These are phyloP conservation scores for Theristicus caerulescens DNA, from an alignment of 2,113 vertebrate species.

Conservation along the genomic window DNA sequence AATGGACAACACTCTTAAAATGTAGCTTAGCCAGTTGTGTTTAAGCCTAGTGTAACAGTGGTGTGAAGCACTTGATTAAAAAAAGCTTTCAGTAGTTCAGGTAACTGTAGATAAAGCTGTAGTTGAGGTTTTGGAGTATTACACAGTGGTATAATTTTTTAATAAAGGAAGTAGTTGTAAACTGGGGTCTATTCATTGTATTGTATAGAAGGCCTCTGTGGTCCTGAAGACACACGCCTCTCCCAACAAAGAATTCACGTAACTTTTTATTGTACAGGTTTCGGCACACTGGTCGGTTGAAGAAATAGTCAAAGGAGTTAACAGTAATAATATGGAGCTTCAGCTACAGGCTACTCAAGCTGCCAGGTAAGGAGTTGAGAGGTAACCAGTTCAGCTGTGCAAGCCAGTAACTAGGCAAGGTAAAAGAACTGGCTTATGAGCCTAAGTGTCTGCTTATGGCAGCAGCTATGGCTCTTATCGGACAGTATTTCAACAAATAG, in stretches of 20 bases:
- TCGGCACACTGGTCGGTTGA: slow-evolving; percentile 86
- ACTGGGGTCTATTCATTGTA: rapidly evolving
- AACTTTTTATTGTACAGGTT: slow-evolving; percentile 61
- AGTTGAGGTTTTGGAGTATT: not conserved
- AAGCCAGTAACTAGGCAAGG: not conserved
- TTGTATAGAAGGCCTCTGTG: not conserved
- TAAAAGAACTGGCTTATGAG: not conserved
- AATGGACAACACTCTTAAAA: not conserved
- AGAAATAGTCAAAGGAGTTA: slow-evolving; percentile 85
- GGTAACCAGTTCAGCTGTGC: not conserved
- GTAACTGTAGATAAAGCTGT: not conserved
- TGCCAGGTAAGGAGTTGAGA: slow-evolving; percentile 79
- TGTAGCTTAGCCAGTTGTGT: not conserved
- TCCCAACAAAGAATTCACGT: not conserved
- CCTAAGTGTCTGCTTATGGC: not conserved
- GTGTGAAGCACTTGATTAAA: not conserved
- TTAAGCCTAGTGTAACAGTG: not conserved
- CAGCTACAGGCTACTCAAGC: slow-evolving; percentile 90
- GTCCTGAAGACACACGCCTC: rapidly evolving
- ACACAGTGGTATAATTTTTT: rapidly evolving
- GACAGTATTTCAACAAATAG: not conserved
- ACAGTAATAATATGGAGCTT: slow-evolving; percentile 76
- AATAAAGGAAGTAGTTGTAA: not conserved
- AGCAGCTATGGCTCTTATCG: not conserved
- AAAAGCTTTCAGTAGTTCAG: not conserved